Conservation (phyloP, 2,113 vertebrate species). For the Polypterus senegalus region DNA sequence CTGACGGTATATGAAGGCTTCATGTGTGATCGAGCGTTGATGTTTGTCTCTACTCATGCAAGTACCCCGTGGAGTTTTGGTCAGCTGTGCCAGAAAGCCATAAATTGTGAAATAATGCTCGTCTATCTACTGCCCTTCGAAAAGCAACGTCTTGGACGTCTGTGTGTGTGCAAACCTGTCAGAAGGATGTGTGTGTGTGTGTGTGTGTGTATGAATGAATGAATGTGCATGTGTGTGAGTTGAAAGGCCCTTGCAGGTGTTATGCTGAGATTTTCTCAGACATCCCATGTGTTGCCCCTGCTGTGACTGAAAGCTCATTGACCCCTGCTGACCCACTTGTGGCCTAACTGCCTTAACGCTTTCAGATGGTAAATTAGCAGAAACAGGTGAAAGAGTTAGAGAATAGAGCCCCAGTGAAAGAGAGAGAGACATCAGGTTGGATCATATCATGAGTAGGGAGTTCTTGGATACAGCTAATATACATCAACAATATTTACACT, state of each 20-base stretch:
- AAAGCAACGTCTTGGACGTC: too few species aligned
- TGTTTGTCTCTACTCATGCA: too few species aligned
- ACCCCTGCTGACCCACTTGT: not conserved
- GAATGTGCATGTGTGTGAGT: slow-evolving; percentile 9
- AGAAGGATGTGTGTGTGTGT: not conserved
- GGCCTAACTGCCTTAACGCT: not conserved
- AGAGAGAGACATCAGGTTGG: not conserved
- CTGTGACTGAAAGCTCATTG: not conserved
- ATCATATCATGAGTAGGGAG: too few species aligned
- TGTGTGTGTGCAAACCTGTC: too few species aligned
- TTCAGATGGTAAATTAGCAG: not conserved
- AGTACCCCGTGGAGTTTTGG: too few species aligned
- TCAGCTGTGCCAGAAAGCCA: too few species aligned
- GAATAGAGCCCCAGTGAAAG: not conserved
- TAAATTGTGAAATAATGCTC: too few species aligned
- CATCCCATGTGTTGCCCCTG: not conserved
- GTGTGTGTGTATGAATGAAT: slow-evolving; percentile 1
- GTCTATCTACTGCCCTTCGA: too few species aligned
- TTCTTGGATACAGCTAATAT: too few species aligned
- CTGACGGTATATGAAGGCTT: too few species aligned
- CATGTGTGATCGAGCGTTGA: too few species aligned
- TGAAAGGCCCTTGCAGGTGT: not conserved
- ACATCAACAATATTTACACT: too few species aligned
- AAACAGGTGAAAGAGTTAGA: not conserved
- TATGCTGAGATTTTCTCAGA: not conserved